phyloP scores from a whole-genome alignment of 2,888 invertebrate species.

The Dastarcus helophoroides region DNA sequence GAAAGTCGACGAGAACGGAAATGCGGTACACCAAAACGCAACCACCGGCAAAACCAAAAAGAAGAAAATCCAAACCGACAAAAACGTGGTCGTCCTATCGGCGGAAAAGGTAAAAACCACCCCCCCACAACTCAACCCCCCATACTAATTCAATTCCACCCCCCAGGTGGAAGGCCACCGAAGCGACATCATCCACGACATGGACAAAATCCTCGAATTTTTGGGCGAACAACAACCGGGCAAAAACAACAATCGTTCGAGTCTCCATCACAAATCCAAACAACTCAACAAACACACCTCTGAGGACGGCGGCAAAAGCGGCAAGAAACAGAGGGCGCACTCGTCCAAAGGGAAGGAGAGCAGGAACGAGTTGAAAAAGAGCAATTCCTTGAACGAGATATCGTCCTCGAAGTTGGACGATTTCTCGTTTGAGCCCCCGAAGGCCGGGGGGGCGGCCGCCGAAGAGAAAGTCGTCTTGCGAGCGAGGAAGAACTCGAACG shows the following conservation, averaged over 20 bases:
- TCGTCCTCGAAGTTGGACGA: constrained; percentile 66
- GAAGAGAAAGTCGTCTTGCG: constrained; percentile 21
- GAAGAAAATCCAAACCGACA: constrained; percentile 46
- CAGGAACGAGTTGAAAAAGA: constrained; percentile 49
- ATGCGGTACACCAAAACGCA: constrained; percentile 48
- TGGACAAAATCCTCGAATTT: constrained; percentile 65
- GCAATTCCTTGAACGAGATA: constrained; percentile 71
- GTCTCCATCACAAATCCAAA: constrained; percentile 23
- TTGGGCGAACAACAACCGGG: constrained; percentile 58
- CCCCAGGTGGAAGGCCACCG: constrained; percentile 63
- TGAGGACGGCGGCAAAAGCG: constrained; percentile 29
- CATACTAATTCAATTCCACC: background rate
- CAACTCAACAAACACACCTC: constrained; percentile 25
- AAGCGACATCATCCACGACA: constrained; percentile 54
- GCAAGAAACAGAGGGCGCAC: constrained; percentile 12
- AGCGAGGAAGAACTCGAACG: constrained; percentile 27
- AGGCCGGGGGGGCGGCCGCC: constrained; percentile 31
- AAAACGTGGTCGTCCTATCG: constrained; percentile 31
- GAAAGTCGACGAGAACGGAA: constrained; percentile 74
- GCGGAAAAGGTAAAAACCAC: constrained; percentile 38
- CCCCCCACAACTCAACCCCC: no score
- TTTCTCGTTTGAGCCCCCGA: constrained; percentile 34
- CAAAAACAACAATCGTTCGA: constrained; percentile 22
- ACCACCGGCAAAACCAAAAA: constrained; percentile 43
- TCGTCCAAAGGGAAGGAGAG: constrained; percentile 16